phyloP scores from a whole-genome alignment of 2,888 invertebrate genomes.

The Timema podura region DNA sequence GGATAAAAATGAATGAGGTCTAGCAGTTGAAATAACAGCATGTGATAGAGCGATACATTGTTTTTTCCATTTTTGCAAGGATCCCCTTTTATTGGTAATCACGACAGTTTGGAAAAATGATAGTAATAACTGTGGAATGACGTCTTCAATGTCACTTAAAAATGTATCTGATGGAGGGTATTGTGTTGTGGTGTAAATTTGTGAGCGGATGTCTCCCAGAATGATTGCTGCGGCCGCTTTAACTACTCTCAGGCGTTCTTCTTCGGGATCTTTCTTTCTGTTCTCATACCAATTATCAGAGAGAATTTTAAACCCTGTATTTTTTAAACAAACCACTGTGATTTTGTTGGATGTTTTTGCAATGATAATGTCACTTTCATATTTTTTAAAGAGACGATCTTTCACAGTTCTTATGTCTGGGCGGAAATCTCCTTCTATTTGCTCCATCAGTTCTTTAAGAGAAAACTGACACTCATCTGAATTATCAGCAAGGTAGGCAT shows the following conservation, averaged over 20 bases:
- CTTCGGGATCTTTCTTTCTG: not conserved
- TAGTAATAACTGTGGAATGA: not conserved
- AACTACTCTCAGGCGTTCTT: not conserved
- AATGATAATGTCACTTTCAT: not conserved
- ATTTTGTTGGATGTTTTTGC: not conserved
- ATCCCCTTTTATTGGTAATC: constrained; percentile 1
- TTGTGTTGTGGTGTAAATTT: not conserved
- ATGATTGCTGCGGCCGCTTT: not conserved
- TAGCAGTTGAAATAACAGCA: not conserved
- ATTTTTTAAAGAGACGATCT: not conserved
- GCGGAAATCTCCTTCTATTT: not conserved
- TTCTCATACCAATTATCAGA: constrained; percentile 2
- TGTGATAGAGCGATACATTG: not conserved
- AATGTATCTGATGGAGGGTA: not conserved
- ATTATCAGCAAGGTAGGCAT: not conserved
- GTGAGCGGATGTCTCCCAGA: not conserved
- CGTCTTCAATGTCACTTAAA: not conserved
- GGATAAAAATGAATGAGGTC: not conserved
- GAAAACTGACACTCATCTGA: constrained; percentile 9
- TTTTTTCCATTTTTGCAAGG: constrained; percentile 3
- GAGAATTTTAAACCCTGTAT: not conserved
- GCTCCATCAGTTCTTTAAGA: not conserved
- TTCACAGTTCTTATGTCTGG: not conserved
- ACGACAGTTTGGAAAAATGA: not conserved
- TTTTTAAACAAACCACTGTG: not conserved